Conservation (phyloP, 2,888 invertebrate species). For the Cephus pygmeus region DNA sequence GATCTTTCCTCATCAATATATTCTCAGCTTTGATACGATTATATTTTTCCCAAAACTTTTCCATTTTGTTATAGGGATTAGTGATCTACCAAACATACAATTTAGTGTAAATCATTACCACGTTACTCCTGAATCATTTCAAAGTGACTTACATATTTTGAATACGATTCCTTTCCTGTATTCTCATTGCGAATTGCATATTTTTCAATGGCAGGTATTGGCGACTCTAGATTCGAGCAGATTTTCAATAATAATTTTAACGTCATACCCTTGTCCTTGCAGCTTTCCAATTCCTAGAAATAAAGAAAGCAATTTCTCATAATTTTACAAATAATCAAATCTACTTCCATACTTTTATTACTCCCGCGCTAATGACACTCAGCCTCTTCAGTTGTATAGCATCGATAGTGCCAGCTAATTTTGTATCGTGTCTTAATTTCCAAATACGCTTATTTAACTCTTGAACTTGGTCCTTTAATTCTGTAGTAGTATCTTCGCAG, state of each 20-base stretch:
- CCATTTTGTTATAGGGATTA: constrained; percentile 72
- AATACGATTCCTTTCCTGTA: constrained; percentile 52
- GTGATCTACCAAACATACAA: constrained; percentile 63
- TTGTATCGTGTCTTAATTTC: constrained; percentile 69
- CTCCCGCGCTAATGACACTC: constrained; percentile 73
- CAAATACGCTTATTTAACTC: constrained; percentile 50
- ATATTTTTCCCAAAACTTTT: constrained; percentile 76
- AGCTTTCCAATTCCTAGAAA: constrained; percentile 52
- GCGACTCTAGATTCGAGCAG: constrained; percentile 76
- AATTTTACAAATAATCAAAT: neutral
- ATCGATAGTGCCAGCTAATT: constrained; percentile 67
- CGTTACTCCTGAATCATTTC: neutral
- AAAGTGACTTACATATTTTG: constrained; percentile 29
- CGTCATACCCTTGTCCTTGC: constrained; percentile 71
- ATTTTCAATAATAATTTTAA: constrained; percentile 73
- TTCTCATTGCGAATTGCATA: constrained; percentile 34
- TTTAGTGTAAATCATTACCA: no score
- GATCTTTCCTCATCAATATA: constrained; percentile 68
- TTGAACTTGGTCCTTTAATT: constrained; percentile 40
- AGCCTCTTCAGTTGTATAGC: constrained; percentile 71
- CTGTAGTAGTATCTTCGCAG: constrained; percentile 38
- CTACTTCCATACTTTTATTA: constrained; percentile 65
- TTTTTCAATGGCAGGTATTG: constrained; percentile 47
- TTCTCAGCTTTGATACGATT: constrained; percentile 67
- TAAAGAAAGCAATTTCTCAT: constrained; percentile 2